Evolutionary conservation across 2,113 vertebrate genomes (phyloP), one percentile per base, ranked within the genome.

Genomic region (Prinia subflava): DNA sequence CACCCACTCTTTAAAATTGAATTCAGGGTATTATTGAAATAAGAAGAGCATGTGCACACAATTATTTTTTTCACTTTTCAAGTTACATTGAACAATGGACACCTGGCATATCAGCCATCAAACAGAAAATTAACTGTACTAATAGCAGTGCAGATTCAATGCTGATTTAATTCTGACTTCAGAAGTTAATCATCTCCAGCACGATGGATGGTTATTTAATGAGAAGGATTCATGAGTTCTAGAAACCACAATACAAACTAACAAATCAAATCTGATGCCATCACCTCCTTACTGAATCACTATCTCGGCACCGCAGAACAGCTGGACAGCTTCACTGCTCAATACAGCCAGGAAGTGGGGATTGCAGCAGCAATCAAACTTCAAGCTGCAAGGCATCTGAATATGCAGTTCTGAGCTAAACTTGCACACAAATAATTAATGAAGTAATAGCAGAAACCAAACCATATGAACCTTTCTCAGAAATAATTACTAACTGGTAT

Each of bases 171-270:
- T 96, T 96, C 71, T 93, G 84, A 75, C 83, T 94, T 70, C 65
- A 93, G 70, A 96, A 74, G 76, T 95, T 96, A 97, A 93, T 97
- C 65, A 90, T 90, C 96, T 95, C 94, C 77, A 91, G 15, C 39
- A 41, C 10, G 28, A 96, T 94, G 71, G 59, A 93, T 97, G 53
- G 60, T 94, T 96, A 90, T 97, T 97, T 97, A 97, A 96, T 85
- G 78, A 95, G 90, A 83, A 94, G 57, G 81, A 93, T 96, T 92
- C 96, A 74, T 70, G 92, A 19, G 13, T 93, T 97, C 91, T 96
- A 92, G 69, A 95, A 97, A 96, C 90, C 85, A 76, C 12, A 41
- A 59, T 96, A 86, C 91, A 94, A 90, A 73, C 77, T 96, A 95
- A 91, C 85, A 88, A 95, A 94, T 95, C 64, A 78, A 90, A 89